Evolutionary conservation across 2,113 vertebrate species (phyloP).

Genomic region (Podarcis cretensis): DNA sequence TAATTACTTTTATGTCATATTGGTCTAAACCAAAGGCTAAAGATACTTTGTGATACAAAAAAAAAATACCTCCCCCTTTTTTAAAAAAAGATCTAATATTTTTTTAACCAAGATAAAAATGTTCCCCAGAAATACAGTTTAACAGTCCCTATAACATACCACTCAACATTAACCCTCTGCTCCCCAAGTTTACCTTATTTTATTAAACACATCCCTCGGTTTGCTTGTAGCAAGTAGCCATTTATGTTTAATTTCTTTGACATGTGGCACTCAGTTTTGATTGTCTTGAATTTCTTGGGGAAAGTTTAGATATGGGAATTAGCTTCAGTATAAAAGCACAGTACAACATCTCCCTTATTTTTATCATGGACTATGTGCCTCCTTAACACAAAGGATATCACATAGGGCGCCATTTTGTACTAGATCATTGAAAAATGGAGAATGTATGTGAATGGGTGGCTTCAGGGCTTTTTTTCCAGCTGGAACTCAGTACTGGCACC

Average conservation of each 20-base stretch:
- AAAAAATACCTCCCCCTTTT: not conserved
- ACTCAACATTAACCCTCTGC: too few relatives aligned
- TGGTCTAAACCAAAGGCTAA: not conserved
- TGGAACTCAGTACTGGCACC: too few relatives aligned
- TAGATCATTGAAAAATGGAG: too few relatives aligned
- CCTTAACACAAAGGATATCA: not conserved
- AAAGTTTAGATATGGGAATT: not conserved
- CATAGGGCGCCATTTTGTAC: too few relatives aligned
- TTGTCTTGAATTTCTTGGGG: not conserved
- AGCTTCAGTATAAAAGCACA: not conserved
- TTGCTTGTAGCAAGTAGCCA: too few relatives aligned
- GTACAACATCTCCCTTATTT: not conserved
- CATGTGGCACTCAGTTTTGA: not conserved
- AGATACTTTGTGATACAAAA: not conserved
- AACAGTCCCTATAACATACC: too few relatives aligned
- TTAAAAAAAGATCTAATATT: not conserved
- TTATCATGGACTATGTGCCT: not conserved
- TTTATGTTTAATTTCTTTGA: not conserved
- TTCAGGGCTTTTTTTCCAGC: too few relatives aligned
- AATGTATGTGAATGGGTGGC: too few relatives aligned
- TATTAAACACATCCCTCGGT: too few relatives aligned
- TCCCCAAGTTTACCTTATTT: too few relatives aligned
- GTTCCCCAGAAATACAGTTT: not conserved
- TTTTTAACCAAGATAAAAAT: not conserved
- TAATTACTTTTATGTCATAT: not conserved